Percentiles rank a stretch among this genome's conserved stretches.
Conservation (phyloP, 2,113 vertebrate species). For the Neopipo cinnamomea region DNA sequence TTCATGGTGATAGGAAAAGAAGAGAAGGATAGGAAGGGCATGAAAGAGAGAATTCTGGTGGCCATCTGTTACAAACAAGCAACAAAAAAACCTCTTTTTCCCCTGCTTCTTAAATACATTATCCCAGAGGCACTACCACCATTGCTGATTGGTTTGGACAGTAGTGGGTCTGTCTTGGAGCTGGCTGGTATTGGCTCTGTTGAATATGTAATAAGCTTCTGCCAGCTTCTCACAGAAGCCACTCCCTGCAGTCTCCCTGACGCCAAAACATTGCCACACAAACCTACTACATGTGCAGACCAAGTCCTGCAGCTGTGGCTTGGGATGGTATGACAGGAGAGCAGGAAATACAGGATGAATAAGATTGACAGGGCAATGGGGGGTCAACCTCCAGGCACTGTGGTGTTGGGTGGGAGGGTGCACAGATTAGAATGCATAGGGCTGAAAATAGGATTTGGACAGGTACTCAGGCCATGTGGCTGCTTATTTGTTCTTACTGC, state of each 20-base stretch:
- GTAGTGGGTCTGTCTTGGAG: background rate
- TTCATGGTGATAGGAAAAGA: background rate
- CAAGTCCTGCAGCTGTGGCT: background rate
- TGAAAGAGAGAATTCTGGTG: background rate
- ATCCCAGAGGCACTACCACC: background rate
- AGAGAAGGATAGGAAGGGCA: background rate
- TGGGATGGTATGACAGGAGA: background rate
- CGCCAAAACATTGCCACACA: background rate
- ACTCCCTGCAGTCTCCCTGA: rapidly evolving
- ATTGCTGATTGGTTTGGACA: background rate
- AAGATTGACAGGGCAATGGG: background rate
- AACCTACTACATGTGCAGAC: background rate
- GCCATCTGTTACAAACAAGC: background rate
- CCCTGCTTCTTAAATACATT: background rate
- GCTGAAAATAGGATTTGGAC: background rate
- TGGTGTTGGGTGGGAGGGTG: background rate
- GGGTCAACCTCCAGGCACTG: background rate
- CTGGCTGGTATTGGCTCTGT: background rate
- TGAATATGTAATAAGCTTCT: background rate
- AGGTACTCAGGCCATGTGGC: background rate
- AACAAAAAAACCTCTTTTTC: background rate
- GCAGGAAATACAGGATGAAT: background rate
- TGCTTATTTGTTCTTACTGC: background rate
- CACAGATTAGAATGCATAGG: background rate
- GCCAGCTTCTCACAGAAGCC: background rate